These are phyloP conservation scores for Patella ulyssiponensis DNA, from an alignment of 2,888 invertebrate species.

Conservation along the genomic window DNA sequence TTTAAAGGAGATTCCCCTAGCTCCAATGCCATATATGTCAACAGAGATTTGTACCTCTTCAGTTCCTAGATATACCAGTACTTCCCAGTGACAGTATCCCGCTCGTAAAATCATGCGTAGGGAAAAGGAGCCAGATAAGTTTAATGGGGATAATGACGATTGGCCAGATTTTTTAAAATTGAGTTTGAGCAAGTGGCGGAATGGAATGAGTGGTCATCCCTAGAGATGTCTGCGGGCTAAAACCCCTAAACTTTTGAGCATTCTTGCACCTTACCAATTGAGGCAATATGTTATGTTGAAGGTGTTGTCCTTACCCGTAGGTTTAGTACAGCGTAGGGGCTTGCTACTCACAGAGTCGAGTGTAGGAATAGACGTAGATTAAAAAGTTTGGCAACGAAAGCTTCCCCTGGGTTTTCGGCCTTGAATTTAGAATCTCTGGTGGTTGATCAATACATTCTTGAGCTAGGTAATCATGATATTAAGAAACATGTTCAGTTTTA, in stretches of 20 bases:
- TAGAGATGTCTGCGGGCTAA: conserved; percentile 19
- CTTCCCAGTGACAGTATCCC: no score
- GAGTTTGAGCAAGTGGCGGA: conserved; percentile 42
- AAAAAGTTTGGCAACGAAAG: not conserved
- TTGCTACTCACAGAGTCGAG: not conserved
- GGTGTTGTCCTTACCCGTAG: not conserved
- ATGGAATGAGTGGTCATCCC: conserved; percentile 37
- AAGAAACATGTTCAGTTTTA: conserved; percentile 10
- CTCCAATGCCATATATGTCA: no score
- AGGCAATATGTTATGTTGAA: not conserved
- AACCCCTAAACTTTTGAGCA: conserved; percentile 10
- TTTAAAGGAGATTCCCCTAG: no score
- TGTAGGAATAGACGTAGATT: conserved; percentile 11
- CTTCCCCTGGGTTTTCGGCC: conserved; percentile 1
- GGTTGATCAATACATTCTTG: not conserved
- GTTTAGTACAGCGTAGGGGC: not conserved
- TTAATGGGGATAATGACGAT: conserved; percentile 41
- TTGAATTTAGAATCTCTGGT: not conserved
- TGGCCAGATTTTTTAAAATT: conserved; percentile 40
- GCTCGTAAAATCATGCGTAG: not conserved
- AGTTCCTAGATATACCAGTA: no score
- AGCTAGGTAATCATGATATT: conserved; percentile 1
- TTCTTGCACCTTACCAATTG: not conserved
- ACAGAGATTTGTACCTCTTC: no score
- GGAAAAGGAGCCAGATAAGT: conserved; percentile 41